Conservation (phyloP, 2,113 vertebrate species). For the Emydocephalus ijimae region DNA sequence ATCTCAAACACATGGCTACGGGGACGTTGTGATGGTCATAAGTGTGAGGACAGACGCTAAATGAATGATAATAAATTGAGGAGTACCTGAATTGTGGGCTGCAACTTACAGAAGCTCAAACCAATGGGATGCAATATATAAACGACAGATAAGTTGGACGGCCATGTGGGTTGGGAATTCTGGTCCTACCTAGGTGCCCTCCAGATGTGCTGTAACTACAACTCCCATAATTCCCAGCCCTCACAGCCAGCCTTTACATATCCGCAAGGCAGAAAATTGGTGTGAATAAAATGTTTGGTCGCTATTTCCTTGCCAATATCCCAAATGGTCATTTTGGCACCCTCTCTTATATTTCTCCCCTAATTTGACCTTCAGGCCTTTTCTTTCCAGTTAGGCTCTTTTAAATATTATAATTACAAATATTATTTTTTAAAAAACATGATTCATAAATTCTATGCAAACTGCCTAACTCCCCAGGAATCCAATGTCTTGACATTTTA, state of each 20-base stretch:
- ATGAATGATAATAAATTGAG: too few relatives aligned
- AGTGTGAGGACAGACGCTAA: too few relatives aligned
- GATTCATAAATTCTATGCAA: neutral
- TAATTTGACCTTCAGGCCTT: neutral
- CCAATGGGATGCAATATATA: too few relatives aligned
- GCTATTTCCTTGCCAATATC: neutral
- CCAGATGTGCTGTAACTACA: neutral
- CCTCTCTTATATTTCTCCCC: neutral
- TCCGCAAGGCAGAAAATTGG: neutral
- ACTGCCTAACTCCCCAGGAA: neutral
- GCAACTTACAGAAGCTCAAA: too few relatives aligned
- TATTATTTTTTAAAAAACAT: neutral
- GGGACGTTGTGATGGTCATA: too few relatives aligned
- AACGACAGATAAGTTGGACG: neutral
- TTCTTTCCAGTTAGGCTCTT: neutral
- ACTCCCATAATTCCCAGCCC: neutral
- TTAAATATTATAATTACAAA: neutral
- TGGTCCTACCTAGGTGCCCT: neutral
- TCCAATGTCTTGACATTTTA: neutral
- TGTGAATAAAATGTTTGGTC: neutral
- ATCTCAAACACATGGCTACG: too few relatives aligned
- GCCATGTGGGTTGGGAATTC: neutral
- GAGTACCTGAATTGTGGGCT: too few relatives aligned
- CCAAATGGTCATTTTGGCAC: neutral
- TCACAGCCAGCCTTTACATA: neutral